A percentile compares a stretch with the other conserved stretches of the same genome.
Evolutionary conservation across 2,888 invertebrate genomes (phyloP).

Genomic region (Dyspetes luteomarginatus): DNA sequence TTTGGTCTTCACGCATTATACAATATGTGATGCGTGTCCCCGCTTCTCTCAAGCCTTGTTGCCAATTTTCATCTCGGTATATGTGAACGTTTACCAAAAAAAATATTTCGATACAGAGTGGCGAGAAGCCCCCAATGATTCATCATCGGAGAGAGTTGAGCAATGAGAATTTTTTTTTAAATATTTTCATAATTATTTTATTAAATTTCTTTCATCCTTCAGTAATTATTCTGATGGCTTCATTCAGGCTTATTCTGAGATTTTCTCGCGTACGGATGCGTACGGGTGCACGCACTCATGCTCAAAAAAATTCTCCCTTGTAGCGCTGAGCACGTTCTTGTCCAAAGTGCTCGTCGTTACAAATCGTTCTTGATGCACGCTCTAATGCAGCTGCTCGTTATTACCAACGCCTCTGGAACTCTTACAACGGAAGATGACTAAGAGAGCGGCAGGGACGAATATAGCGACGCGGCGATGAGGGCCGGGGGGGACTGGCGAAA

Average conservation of each 20-base stretch:
- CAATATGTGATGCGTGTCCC: slow-evolving; percentile 1
- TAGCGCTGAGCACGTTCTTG: background rate
- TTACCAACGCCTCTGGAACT: slow-evolving; percentile 29
- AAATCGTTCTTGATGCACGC: slow-evolving; percentile 26
- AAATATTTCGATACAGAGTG: too few species aligned
- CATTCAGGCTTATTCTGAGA: slow-evolving; percentile 3
- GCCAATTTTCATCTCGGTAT: too few species aligned
- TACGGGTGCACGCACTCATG: background rate
- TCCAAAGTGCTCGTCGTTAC: slow-evolving; percentile 29
- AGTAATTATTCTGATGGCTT: too few species aligned
- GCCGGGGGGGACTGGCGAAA: slow-evolving; percentile 27
- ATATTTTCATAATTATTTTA: too few species aligned
- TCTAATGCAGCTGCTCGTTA: slow-evolving; percentile 53
- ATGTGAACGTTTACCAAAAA: too few species aligned
- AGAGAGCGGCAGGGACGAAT: slow-evolving; percentile 12
- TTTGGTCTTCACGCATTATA: slow-evolving; percentile 43
- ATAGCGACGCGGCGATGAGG: too few species aligned
- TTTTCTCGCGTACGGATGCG: background rate
- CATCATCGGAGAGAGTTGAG: too few species aligned
- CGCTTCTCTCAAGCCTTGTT: background rate
- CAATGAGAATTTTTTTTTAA: too few species aligned
- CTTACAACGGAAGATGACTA: background rate
- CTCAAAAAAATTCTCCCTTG: background rate
- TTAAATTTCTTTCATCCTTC: too few species aligned
- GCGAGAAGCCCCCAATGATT: too few species aligned